phyloP scores from a whole-genome alignment of 2,888 invertebrate genomes.

The Aphodius sticticus region DNA sequence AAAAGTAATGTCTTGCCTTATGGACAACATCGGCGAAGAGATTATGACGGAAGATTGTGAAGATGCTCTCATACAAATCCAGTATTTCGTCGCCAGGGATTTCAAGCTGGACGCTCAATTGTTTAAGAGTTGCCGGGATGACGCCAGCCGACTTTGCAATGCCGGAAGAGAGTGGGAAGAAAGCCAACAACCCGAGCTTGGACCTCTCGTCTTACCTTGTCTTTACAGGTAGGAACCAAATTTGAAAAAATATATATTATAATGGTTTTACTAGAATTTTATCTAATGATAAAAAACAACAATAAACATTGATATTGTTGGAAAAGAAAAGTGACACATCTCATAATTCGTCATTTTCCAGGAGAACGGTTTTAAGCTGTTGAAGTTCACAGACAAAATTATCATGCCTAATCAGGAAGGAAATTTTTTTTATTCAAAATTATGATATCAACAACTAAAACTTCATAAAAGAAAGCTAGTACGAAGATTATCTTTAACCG shows the following conservation, averaged over 20 bases:
- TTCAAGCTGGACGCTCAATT: slow-evolving; percentile 91
- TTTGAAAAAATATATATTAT: background rate
- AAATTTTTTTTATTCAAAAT: no score
- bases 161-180: slow-evolving; percentile 78
- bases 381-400: no score
- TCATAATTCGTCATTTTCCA: no score
- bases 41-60: slow-evolving; percentile 91
- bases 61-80: slow-evolving; percentile 90
- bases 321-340: no score
- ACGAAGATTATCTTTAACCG: no score
- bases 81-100: slow-evolving; percentile 96
- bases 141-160: slow-evolving; percentile 84
- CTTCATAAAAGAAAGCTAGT: no score
- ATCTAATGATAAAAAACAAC: no score
- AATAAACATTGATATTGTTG: no score
- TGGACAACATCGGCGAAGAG: slow-evolving; percentile 87
- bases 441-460: no score
- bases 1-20: slow-evolving; percentile 89
- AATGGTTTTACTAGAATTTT: no score
- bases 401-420: no score
- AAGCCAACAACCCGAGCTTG: slow-evolving; percentile 77
- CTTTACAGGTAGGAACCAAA: slow-evolving; percentile 70
- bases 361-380: no score
- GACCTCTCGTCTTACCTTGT: slow-evolving; percentile 89
- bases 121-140: slow-evolving; percentile 86